Evolutionary conservation across 2,888 invertebrate genomes (phyloP).

Genomic region (Alcis repandata): DNA sequence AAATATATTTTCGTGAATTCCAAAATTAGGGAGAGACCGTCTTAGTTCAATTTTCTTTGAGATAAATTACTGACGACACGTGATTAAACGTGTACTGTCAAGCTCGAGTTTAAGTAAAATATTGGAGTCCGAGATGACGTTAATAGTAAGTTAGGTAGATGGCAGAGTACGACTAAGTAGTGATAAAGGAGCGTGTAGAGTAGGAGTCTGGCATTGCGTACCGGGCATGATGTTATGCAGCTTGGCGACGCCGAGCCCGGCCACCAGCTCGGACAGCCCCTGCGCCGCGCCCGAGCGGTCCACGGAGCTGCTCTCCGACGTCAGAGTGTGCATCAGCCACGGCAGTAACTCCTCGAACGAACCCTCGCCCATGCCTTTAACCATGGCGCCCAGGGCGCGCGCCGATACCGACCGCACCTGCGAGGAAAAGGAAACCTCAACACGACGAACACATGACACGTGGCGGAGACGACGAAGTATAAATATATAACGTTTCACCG

Average conservation of each 20-base stretch:
- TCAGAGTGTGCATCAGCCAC: constrained; percentile 99
- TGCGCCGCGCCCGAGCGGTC: constrained; percentile 98
- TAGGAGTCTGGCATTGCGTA: constrained; percentile 47
- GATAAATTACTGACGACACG: too few species aligned
- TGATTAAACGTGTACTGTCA: too few species aligned
- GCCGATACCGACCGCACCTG: constrained; percentile 97
- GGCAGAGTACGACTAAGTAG: not conserved
- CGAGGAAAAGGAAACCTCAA: too few species aligned
- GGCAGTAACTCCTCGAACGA: constrained; percentile 98
- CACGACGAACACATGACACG: not conserved
- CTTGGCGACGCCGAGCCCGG: constrained; percentile 97
- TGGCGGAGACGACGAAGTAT: too few species aligned
- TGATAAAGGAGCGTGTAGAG: not conserved
- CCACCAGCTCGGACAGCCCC: constrained; percentile 98
- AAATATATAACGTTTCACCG: too few species aligned
- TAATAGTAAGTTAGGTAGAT: too few species aligned
- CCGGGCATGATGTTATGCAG: constrained; percentile 98
- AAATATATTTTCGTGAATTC: too few species aligned
- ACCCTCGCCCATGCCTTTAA: constrained; percentile 98
- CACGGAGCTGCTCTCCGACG: constrained; percentile 97
- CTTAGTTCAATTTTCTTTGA: too few species aligned
- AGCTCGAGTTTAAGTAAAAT: too few species aligned
- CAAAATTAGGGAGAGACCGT: too few species aligned
- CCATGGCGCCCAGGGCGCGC: constrained; percentile 98
- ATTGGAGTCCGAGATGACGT: too few species aligned